A percentile compares a stretch with the other conserved stretches of the same genome.
These are phyloP conservation scores for Drosophila niveifrons DNA, from an alignment of 2,888 invertebrate genomes.

Conservation along the genomic window DNA sequence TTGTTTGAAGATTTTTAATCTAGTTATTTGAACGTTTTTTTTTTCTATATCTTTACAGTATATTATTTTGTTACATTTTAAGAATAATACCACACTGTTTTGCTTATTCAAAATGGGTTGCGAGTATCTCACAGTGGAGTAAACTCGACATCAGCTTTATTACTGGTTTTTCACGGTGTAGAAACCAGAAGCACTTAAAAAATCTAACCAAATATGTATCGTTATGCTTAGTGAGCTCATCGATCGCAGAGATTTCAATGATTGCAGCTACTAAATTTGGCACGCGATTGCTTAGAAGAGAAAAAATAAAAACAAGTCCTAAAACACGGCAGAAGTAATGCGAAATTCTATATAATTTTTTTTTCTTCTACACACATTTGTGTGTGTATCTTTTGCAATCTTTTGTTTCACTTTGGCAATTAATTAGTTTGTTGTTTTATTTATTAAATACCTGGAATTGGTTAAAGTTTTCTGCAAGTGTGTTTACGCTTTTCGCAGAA, in stretches of 20 bases:
- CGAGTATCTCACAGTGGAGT: no score
- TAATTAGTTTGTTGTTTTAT: conserved; percentile 18
- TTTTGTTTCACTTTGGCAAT: background rate
- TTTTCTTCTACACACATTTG: background rate
- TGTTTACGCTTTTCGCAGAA: conserved; percentile 31
- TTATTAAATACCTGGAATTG: conserved; percentile 26
- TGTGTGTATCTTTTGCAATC: conserved; percentile 1
- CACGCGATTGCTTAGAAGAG: background rate
- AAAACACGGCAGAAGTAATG: background rate
- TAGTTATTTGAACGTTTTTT: no score
- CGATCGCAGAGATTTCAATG: background rate
- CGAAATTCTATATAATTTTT: background rate
- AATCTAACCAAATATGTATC: background rate
- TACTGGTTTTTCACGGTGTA: background rate
- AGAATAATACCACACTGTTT: no score
- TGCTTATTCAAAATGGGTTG: no score
- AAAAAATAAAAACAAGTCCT: no score
- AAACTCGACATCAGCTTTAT: no score
- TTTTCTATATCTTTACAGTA: no score
- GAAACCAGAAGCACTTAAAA: background rate
- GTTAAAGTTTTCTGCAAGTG: conserved; percentile 24
- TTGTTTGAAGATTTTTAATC: no score
- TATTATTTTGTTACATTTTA: no score
- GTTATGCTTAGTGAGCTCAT: conserved; percentile 13
- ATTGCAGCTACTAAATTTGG: conserved; percentile 16